Evolutionary conservation across 1,140 invertebrate genomes (phyloP).

Genomic region (Goniozus legneri): DNA sequence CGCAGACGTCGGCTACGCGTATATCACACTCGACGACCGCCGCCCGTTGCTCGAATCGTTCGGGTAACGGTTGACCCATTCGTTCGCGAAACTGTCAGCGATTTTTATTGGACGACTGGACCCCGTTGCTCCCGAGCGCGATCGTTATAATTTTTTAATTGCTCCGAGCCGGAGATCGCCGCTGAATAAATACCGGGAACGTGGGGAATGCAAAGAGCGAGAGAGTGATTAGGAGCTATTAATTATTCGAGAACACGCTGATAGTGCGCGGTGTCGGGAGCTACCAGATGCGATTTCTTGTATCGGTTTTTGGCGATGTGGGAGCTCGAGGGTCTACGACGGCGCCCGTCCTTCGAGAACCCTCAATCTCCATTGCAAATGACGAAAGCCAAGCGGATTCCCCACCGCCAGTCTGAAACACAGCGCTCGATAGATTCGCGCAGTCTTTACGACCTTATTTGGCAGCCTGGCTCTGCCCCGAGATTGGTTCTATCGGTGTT

Average conservation of each 20-base stretch:
- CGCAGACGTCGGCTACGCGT: conserved; percentile 20
- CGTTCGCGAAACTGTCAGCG: conserved; percentile 7
- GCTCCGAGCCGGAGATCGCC: too few species aligned
- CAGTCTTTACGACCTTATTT: conserved; percentile 37
- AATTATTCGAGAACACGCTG: too few species aligned
- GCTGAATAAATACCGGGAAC: too few species aligned
- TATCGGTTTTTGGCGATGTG: too few species aligned
- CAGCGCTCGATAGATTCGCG: conserved; percentile 27
- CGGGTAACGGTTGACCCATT: conserved; percentile 21
- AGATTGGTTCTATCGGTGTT: conserved; percentile 28
- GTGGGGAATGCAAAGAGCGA: too few species aligned
- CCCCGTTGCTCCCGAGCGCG: too few species aligned
- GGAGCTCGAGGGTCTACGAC: too few species aligned
- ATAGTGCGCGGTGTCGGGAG: too few species aligned
- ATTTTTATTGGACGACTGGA: conserved; percentile 5
- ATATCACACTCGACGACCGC: conserved; percentile 22
- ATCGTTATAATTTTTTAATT: too few species aligned
- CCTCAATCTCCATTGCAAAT: conserved; percentile 25
- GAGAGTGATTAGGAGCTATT: too few species aligned
- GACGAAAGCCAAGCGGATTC: conserved; percentile 13
- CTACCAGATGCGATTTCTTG: too few species aligned
- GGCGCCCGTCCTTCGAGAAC: too few species aligned
- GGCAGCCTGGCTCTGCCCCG: conserved; percentile 26
- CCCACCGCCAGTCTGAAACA: conserved; percentile 19
- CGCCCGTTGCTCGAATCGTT: conserved; percentile 15